Percentiles rank a stretch among this genome's conserved stretches.
Evolutionary conservation across 2,888 invertebrate genomes (phyloP).

Genomic region (Chalcis sispes): DNA sequence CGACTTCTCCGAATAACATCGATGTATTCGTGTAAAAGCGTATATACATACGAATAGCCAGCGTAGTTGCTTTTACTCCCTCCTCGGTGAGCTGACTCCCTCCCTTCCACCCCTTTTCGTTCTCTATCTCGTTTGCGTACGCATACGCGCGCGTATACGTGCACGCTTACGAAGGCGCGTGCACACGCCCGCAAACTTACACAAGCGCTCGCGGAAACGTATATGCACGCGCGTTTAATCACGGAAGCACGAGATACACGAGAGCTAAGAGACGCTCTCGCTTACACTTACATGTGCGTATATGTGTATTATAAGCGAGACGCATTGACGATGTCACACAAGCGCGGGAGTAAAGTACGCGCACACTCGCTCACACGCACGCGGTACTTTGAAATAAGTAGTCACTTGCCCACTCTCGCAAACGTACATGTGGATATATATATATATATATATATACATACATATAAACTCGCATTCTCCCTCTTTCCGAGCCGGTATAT

Average conservation of each 20-base stretch:
- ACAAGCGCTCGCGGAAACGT: no score
- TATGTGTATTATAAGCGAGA: no score
- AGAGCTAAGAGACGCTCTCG: background rate
- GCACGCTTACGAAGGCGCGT: background rate
- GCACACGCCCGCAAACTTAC: background rate
- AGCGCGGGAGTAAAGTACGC: background rate
- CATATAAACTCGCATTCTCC: background rate
- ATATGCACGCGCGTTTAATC: slow-evolving; percentile 16
- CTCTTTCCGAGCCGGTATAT: slow-evolving; percentile 6
- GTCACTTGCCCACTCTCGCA: background rate
- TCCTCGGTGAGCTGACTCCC: no score
- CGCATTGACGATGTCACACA: no score
- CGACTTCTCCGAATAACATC: no score
- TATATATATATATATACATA: background rate
- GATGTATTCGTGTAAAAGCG: no score
- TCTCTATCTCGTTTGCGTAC: no score
- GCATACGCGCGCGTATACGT: background rate
- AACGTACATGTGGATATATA: background rate
- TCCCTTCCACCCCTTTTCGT: no score
- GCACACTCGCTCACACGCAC: background rate
- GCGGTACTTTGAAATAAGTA: background rate
- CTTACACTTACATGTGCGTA: background rate
- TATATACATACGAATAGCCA: background rate
- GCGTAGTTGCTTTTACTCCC: no score
- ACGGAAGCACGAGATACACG: background rate